Base-by-base conservation (phyloP, 2,113 vertebrate genomes). In the Noturus placidus region DNA sequence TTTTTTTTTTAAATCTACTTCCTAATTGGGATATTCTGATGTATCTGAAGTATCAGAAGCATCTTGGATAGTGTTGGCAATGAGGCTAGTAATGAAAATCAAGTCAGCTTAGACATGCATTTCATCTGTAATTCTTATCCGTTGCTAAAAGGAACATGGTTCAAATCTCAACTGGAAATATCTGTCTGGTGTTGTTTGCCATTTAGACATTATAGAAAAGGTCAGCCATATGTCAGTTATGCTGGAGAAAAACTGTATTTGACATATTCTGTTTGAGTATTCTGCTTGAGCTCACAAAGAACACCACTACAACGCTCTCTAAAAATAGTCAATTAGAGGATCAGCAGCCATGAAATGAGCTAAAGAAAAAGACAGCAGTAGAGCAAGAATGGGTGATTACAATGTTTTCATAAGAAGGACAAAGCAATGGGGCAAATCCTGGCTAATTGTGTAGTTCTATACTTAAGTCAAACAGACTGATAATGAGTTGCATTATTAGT, bases 271-370 rank as follows among this genome's bases (percentile, higher is more conserved):
- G 70, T 10, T 42, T 72, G 13, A 74, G 70, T 19, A 42, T 42
- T 74, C 5, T 20, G 10, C 27, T 67, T 81, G 81, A 77, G 77
- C 17, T 72, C 52, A 80, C 35, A 83, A 87, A 86, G 74, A 86
- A 72, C 87, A 52, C 50, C 86, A 87, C 87, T 87, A 81, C 0
- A 42, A 52, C 46, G 46, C 70, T 90, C 82, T 84, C 87, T 69
- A 90, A 92, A 93, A 54, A 54, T 92, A 93, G 93, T 94, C 92
- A 87, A 69, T 33, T 13, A 63, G 90, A 89, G 59, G 87, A 89
- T 89, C 87, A 89, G 88, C 91, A 93, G 88, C 91, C 93, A 90
- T 93, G 91, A 93, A 94, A 93, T 92, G 90, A 91, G 91, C 89
- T 91, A 50, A 63, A 77, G 46, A 69, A 1, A 61, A 25, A 63